Evolutionary conservation across 37 sponge, comb jelly and placozoan species (phyloP).

Genomic region (Ephydatia muelleri): DNA sequence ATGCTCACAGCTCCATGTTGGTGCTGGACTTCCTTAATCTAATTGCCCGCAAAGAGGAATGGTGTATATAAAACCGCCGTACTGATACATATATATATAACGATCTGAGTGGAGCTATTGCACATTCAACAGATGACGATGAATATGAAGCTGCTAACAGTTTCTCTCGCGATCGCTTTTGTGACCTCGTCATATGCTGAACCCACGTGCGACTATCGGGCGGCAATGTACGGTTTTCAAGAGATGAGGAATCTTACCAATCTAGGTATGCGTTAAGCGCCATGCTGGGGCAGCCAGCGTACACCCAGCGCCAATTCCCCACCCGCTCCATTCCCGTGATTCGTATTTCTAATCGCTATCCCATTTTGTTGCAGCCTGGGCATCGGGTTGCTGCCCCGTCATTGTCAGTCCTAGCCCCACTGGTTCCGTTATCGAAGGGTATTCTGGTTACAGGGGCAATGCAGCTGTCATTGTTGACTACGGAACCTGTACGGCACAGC

Average conservation of each 20-base stretch:
- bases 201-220: neutral
- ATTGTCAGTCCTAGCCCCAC: neutral
- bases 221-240: neutral
- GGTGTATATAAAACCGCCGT: too few relatives aligned
- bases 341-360: too few relatives aligned
- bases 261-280: neutral
- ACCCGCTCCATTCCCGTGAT: neutral
- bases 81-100: too few relatives aligned
- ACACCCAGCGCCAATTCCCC: too few relatives aligned
- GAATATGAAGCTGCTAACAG: neutral
- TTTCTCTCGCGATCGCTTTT: neutral
- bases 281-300: too few relatives aligned
- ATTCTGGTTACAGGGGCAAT: neutral
- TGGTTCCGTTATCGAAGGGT: neutral
- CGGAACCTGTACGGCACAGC: neutral
- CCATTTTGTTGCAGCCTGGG: neutral
- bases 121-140: too few relatives aligned
- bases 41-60: too few relatives aligned
- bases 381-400: neutral
- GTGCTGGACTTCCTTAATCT: too few relatives aligned
- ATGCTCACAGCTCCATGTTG: neutral
- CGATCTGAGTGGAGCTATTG: too few relatives aligned
- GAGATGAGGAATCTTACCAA: neutral
- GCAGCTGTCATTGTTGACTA: constrained; percentile 11
- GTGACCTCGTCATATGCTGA: neutral